phyloP scores from a whole-genome alignment of 2,888 invertebrate genomes.

The Ochlodes sylvanus region DNA sequence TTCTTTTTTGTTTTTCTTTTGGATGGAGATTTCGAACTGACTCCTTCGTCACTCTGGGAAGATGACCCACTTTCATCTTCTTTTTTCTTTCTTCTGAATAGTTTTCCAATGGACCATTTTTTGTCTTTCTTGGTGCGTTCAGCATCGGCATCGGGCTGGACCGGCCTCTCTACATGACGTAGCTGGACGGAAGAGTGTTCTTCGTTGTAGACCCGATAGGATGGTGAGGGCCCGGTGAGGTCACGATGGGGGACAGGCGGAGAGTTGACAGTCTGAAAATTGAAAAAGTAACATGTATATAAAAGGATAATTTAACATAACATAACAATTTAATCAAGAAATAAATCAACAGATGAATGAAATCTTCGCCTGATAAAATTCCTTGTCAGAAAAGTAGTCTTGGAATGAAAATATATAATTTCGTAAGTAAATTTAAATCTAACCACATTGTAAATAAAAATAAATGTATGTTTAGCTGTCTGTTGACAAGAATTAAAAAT shows the following conservation, averaged over 20 bases:
- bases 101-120: conserved; percentile 93
- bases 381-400: neutral
- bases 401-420: neutral
- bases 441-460: conserved; percentile 18
- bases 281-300: conserved; percentile 44
- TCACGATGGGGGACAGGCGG: conserved; percentile 78
- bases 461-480: conserved; percentile 10
- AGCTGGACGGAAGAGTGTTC: conserved; percentile 67
- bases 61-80: conserved; percentile 86
- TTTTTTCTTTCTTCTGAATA: conserved; percentile 91
- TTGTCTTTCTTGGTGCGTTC: conserved; percentile 85
- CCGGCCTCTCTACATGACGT: conserved; percentile 66
- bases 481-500: conserved; percentile 32
- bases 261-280: conserved; percentile 82
- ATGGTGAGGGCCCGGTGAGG: conserved; percentile 60
- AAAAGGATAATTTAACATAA: neutral
- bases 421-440: neutral
- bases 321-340: no score
- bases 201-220: conserved; percentile 74
- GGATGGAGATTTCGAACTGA: conserved; percentile 70
- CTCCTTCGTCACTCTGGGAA: conserved; percentile 79
- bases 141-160: conserved; percentile 63
- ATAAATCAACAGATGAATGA: neutral
- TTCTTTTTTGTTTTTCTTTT: conserved; percentile 82
- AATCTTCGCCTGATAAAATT: no score